Evolutionary conservation across 2,888 invertebrate species (phyloP), one percentile per base, ranked within the genome.

Genomic region (Parnassius apollo): DNA sequence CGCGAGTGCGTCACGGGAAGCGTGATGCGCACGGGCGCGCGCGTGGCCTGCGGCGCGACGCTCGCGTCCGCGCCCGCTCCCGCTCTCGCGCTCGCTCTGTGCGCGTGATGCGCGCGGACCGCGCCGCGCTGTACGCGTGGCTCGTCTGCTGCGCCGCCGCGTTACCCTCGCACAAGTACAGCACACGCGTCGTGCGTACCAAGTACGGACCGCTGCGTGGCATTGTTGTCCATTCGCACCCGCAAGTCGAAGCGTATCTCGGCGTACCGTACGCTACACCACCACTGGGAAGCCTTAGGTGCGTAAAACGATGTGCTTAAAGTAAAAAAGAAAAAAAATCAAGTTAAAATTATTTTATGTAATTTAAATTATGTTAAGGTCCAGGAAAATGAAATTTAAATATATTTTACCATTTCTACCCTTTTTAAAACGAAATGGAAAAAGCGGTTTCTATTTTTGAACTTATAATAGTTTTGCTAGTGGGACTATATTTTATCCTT

Each of bases 211-310:
- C 95, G 66, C 89, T 98, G 76, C 94, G 97, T 55, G 98, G 98
- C 62, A 94, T 97, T 83, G 94, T 96, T 72, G 94, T 97, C 59
- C 95, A 96, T 78, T 94, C 95, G 70, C 94, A 95, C 83, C 96
- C 95, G 67, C 94, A 94, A 66, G 59, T 98, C 72, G 98, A 98
- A 88, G 97, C 97, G 18, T 98, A 97, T 85, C 94, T 98, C 66
- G 98, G 98, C 67, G 96, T 98, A 71, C 98, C 98, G 51, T 98
- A 98, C 91, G 98, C 98, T 49, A 97, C 98, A 68, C 96, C 98
- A 68, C 98, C 98, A 11, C 93, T 96, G 71, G 97, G 97, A 73
- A 95, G 96, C 80, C 93, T 98, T 76, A 95, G 98, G 95, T 95
- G 86, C 18, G 46, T 55, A 48, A 48, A 44, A 25, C 25, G 25